Conservation (phyloP, 2,888 invertebrate species). For the Thymelicus lineola region DNA sequence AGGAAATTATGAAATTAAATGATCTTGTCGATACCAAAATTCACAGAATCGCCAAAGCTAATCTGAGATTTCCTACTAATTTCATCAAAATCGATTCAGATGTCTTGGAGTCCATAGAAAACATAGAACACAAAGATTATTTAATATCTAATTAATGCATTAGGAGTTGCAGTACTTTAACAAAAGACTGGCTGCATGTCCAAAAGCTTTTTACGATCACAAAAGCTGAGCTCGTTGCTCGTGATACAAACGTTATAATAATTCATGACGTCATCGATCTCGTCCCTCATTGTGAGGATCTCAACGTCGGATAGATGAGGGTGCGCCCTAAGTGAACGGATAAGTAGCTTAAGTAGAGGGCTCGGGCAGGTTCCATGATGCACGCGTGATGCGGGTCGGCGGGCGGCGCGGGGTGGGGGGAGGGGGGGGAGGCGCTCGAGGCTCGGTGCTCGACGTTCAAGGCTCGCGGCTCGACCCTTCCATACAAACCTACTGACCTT, state of each 20-base stretch:
- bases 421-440: too few relatives aligned
- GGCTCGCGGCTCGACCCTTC: background rate
- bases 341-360: conserved; percentile 23
- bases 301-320: conserved; percentile 12
- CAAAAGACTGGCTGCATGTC: too few relatives aligned
- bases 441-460: too few relatives aligned
- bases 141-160: too few relatives aligned
- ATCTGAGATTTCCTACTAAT: too few relatives aligned
- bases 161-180: too few relatives aligned
- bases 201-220: background rate
- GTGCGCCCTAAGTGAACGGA: conserved; percentile 20
- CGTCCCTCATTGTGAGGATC: background rate
- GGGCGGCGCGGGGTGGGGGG: background rate
- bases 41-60: too few relatives aligned
- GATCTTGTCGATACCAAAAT: too few relatives aligned
- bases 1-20: too few relatives aligned
- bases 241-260: background rate
- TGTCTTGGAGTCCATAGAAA: too few relatives aligned
- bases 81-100: too few relatives aligned
- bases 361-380: conserved; percentile 25
- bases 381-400: conserved; percentile 16
- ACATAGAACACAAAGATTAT: too few relatives aligned
- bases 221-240: background rate
- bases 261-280: background rate
- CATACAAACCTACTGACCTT: background rate